These are phyloP conservation scores for Pheosia tremula DNA, from an alignment of 2,888 invertebrate genomes.

Conservation along the genomic window DNA sequence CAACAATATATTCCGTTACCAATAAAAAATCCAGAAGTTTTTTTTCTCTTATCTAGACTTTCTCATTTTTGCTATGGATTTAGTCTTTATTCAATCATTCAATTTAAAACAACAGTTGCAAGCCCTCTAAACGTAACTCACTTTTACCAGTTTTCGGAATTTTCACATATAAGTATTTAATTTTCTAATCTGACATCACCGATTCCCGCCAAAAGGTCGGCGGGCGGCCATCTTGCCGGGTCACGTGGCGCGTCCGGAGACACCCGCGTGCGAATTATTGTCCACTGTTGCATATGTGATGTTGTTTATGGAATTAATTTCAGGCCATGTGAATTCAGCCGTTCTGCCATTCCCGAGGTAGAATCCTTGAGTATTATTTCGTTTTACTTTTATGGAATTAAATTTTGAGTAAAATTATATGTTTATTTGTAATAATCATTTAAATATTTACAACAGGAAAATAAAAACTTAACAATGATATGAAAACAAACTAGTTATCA, in stretches of 20 bases:
- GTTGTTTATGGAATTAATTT: conserved; percentile 83
- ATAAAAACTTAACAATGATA: too few species aligned
- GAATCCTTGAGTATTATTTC: conserved; percentile 34
- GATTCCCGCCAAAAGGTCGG: conserved; percentile 73
- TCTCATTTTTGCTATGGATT: too few species aligned
- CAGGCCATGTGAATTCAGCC: conserved; percentile 65
- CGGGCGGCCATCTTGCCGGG: conserved; percentile 62
- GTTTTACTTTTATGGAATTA: neutral
- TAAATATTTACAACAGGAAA: too few species aligned
- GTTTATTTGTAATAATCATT: too few species aligned
- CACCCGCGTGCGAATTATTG: conserved; percentile 81
- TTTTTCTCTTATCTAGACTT: too few species aligned
- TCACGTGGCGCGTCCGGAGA: conserved; percentile 66
- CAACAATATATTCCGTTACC: too few species aligned
- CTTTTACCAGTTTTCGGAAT: neutral
- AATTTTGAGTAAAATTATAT: too few species aligned
- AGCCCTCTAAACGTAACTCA: too few species aligned
- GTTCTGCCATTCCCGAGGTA: conserved; percentile 34
- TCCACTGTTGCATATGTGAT: conserved; percentile 77
- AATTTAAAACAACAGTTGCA: too few species aligned
- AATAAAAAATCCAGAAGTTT: too few species aligned
- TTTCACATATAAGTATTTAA: neutral
- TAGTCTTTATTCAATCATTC: too few species aligned
- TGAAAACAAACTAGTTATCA: too few species aligned
- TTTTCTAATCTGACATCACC: conserved; percentile 26